Base-by-base conservation (phyloP, 92 coral and sea anemone genomes). In the Chrysogorgia sp. region DNA sequence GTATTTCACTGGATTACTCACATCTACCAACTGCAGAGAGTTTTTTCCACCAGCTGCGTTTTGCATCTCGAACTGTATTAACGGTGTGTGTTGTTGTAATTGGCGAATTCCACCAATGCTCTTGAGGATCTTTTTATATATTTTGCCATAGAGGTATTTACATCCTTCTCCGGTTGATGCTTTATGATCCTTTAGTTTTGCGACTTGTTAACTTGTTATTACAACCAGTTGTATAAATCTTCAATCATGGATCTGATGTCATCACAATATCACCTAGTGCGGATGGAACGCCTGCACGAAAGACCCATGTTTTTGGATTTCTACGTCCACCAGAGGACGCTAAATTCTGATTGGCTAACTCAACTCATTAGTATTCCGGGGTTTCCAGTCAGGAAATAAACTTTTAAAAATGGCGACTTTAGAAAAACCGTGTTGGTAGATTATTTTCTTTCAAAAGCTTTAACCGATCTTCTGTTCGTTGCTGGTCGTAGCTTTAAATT, bases 91-190 rank as follows among this genome's bases (percentile, higher is more conserved):
- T 20, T 31, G 40, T 22, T 9, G 52, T 40, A 64, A 37, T 33
- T 64, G 71, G 12, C 71, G 71, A 34, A 64, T 64, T 37, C 71
- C 70, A 63, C 45, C 70, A 32, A 63, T 63, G 70, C 70, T 63
- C 31, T 63, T 31, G 21, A 63, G 70, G 22, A 63, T 26, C 70
- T 63, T 63, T 15, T 63, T 63, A 33, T 15, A 26, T 41, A 26
- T 64, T 37, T 64, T 32, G 30, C 47, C 49, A 26, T 64, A 64
- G 43, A 64, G 71, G 48, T 64, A 37, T 37, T 64, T 64, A 21
- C 71, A 64, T 40, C 47, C 71, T 64, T 64, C 71, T 34, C 71
- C 71, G 52, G 71, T 64, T 37, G 52, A 64, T 23, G 71, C 40
- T 40, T 32, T 64, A 34, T 64, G 4, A 30, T 64, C 17, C 23